Percentiles rank a stretch among this genome's conserved stretches.
phyloP scores from a whole-genome alignment of 2,888 invertebrate genomes.

The Drosophila kokeensis region DNA sequence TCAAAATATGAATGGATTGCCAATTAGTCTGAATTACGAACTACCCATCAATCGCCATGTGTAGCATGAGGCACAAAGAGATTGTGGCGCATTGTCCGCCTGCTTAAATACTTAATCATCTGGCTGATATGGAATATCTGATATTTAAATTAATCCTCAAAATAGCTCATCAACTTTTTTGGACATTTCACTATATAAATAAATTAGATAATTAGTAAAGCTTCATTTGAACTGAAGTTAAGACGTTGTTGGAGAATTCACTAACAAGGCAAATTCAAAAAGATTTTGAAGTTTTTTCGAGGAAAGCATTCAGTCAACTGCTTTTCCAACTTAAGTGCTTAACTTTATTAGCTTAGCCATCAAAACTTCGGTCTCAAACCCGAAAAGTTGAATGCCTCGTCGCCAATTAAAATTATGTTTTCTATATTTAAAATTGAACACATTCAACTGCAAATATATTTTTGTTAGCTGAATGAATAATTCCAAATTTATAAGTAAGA shows the following conservation, averaged over 20 bases:
- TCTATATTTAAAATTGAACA: background rate
- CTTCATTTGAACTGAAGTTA: background rate
- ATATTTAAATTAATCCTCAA: background rate
- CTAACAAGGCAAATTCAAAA: background rate
- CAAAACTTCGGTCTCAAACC: rapidly evolving
- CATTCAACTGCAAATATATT: background rate
- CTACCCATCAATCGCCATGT: slow-evolving; percentile 24
- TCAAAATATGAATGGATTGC: slow-evolving; percentile 47
- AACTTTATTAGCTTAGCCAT: rapidly evolving
- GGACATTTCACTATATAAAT: background rate
- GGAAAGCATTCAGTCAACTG: background rate
- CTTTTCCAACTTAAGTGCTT: background rate
- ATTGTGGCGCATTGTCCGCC: too few species aligned
- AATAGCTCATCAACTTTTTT: background rate
- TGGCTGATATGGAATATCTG: background rate
- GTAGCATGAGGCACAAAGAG: background rate
- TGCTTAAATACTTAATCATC: background rate
- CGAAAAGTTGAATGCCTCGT: background rate
- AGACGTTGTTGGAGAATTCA: background rate
- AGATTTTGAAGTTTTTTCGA: background rate
- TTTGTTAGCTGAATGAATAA: background rate
- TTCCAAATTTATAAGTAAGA: background rate
- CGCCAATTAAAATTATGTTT: background rate
- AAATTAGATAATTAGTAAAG: background rate
- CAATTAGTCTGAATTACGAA: slow-evolving; percentile 56